A percentile compares a stretch with the other conserved stretches of the same genome.
Conservation (phyloP, 2,888 invertebrate species). For the Thalpophila matura region DNA sequence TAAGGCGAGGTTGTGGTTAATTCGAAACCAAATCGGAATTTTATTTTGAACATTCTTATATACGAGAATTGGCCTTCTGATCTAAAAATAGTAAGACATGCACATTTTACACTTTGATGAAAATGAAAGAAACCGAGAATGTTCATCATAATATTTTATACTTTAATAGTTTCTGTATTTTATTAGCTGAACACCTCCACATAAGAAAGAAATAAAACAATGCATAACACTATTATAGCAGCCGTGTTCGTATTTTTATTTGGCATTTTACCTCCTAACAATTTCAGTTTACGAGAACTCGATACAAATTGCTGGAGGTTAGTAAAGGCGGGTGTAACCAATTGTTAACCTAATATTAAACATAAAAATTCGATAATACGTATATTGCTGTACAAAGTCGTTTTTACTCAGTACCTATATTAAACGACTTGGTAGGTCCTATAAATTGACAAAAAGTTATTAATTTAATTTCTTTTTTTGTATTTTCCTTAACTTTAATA, state of each 20-base stretch:
- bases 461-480: too few relatives aligned
- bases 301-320: slow-evolving; percentile 50
- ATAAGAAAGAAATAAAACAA: slow-evolving; percentile 21
- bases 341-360: slow-evolving; percentile 47
- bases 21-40: too few relatives aligned
- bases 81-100: too few relatives aligned
- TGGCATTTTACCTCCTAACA: slow-evolving; percentile 30
- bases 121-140: background rate
- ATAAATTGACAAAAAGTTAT: too few relatives aligned
- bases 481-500: too few relatives aligned
- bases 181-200: slow-evolving; percentile 14
- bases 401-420: slow-evolving; percentile 31
- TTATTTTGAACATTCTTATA: too few relatives aligned
- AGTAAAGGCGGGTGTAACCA: slow-evolving; percentile 37
- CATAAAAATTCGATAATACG: slow-evolving; percentile 35
- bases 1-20: too few relatives aligned
- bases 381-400: slow-evolving; percentile 34
- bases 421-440: slow-evolving; percentile 35
- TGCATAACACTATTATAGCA: slow-evolving; percentile 7
- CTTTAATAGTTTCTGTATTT: slow-evolving; percentile 4
- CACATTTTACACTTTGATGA: too few relatives aligned
- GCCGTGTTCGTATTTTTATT: slow-evolving; percentile 28
- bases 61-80: too few relatives aligned
- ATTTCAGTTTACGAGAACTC: slow-evolving; percentile 51
- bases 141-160: too few relatives aligned